Evolutionary conservation across 2,888 invertebrate genomes (phyloP).

Genomic region (Mesoligia furuncula): DNA sequence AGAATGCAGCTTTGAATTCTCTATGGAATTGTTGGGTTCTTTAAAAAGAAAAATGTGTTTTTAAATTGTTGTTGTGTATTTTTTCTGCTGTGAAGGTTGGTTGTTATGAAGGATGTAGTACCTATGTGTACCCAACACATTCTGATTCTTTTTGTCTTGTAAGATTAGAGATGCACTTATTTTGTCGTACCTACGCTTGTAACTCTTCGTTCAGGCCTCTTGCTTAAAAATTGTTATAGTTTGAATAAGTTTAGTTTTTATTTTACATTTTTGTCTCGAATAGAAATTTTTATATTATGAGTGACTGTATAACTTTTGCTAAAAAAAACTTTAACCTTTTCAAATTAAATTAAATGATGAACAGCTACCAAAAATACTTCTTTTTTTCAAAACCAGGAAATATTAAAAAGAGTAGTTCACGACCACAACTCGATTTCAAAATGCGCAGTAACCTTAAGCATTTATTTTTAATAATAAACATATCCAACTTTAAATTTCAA

Average conservation of each 20-base stretch:
- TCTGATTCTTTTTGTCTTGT: neutral
- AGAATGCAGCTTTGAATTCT: conserved; percentile 26
- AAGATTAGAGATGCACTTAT: neutral
- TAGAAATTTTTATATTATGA: neutral
- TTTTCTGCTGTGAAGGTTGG: conserved; percentile 7
- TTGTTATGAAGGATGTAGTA: neutral
- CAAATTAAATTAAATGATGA: neutral
- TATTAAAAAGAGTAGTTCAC: conserved; percentile 1
- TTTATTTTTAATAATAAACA: conserved; percentile 7
- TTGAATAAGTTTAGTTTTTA: neutral
- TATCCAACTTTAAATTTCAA: neutral
- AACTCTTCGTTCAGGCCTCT: neutral
- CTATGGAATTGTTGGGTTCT: conserved; percentile 31
- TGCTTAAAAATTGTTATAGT: neutral
- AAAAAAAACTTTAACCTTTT: neutral
- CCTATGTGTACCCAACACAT: too few species aligned
- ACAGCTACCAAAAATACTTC: neutral
- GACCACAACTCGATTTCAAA: conserved; percentile 10
- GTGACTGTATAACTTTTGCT: neutral
- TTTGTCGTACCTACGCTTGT: neutral
- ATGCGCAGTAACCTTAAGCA: neutral
- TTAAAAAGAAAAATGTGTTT: conserved; percentile 36
- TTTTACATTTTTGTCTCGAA: neutral
- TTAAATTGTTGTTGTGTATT: conserved; percentile 9
- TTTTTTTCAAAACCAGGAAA: conserved; percentile 27